phyloP scores from a whole-genome alignment of 2,113 vertebrate species.

The Prunella fulvescens region DNA sequence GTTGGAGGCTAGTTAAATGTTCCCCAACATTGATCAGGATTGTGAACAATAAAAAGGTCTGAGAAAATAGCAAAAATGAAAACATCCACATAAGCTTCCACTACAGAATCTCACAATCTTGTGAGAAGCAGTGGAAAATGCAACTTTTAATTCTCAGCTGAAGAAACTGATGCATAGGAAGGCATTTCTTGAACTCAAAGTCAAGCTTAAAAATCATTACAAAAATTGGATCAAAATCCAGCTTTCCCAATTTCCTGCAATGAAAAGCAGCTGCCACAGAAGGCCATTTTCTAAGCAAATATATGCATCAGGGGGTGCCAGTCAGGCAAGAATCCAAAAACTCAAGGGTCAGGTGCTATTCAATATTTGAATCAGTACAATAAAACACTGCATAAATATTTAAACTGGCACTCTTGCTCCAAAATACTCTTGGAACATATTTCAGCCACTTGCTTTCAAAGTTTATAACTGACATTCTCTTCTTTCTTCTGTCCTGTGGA shows the following conservation, averaged over 20 bases:
- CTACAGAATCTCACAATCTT: not conserved
- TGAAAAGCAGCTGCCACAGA: slow-evolving; percentile 34
- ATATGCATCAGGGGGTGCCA: not conserved
- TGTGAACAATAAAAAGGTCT: not conserved
- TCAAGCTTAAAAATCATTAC: not conserved
- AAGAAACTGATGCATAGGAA: not conserved
- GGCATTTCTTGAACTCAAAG: not conserved
- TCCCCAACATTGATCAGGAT: not conserved
- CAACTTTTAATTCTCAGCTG: not conserved
- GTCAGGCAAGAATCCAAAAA: slow-evolving; percentile 46
- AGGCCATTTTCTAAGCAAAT: slow-evolving; percentile 18
- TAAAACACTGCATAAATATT: slow-evolving; percentile 69
- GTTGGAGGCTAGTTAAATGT: not conserved
- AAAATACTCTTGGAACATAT: slow-evolving; percentile 52
- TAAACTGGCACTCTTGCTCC: slow-evolving; percentile 44
- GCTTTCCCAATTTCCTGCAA: not conserved
- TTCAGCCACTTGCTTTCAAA: slow-evolving; percentile 50
- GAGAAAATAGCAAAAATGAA: not conserved
- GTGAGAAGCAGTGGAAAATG: not conserved
- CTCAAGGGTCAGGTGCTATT: slow-evolving; percentile 17
- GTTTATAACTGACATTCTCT: slow-evolving; percentile 39
- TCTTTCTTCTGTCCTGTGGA: not conserved
- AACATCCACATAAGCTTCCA: not conserved
- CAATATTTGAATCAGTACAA: slow-evolving; percentile 47
- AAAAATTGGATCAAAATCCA: slow-evolving; percentile 17